A percentile compares a stretch with the other conserved stretches of the same genome.
phyloP scores from a whole-genome alignment of 2,797 vertebrate species.

The Muraenolepis orangiensis region DNA sequence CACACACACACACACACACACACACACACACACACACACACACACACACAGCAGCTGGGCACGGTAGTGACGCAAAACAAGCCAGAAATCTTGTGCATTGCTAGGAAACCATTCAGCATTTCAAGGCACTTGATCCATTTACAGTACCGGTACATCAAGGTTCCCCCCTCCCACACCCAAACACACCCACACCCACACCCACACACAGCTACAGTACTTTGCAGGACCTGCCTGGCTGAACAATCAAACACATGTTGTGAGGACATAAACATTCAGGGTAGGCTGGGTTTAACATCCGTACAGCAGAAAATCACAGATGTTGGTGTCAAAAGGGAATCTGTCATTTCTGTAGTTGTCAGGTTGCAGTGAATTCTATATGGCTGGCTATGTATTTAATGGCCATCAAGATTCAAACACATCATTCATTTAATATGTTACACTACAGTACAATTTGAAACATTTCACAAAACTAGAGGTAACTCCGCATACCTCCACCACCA shows the following conservation, averaged over 20 bases:
- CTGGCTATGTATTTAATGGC: neutral
- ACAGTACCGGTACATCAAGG: conserved; percentile 10
- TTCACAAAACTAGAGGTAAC: too few relatives aligned
- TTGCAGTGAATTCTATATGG: neutral
- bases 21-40: too few relatives aligned
- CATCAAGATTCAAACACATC: neutral
- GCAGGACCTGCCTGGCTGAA: neutral
- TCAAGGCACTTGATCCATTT: conserved; percentile 43
- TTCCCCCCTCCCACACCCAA: conserved; percentile 16
- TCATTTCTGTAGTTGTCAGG: neutral
- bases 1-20: neutral
- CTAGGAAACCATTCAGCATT: conserved; percentile 41
- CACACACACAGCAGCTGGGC: conserved; percentile 26
- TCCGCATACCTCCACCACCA: too few relatives aligned
- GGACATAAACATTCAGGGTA: neutral
- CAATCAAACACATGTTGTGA: neutral
- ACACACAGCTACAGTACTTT: too few relatives aligned
- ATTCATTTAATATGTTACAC: too few relatives aligned
- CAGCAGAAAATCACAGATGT: neutral
- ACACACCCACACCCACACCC: too few relatives aligned
- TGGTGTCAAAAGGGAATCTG: neutral
- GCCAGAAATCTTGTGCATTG: conserved; percentile 54
- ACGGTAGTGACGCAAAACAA: conserved; percentile 49
- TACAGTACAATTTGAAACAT: too few relatives aligned
- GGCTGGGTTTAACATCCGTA: neutral